These are phyloP conservation scores for Megamerina dolium DNA, from an alignment of 2,888 invertebrate genomes.

Conservation along the genomic window DNA sequence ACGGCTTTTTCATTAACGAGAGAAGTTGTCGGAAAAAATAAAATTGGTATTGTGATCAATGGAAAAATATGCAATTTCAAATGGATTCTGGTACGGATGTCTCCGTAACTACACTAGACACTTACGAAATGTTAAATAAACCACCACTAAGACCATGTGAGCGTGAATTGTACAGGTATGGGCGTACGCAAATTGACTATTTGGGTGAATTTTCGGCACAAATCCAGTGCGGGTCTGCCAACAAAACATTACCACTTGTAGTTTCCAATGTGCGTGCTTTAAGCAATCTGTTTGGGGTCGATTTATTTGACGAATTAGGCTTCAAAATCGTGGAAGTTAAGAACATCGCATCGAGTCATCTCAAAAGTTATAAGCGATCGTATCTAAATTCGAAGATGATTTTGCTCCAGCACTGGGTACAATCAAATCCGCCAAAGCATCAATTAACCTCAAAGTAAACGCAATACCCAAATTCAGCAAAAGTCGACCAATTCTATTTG, in stretches of 20 bases:
- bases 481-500: background rate
- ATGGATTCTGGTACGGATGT: conserved; percentile 1
- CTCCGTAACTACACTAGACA: background rate
- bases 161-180: no score
- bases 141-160: background rate
- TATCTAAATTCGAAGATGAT: background rate
- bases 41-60: no score
- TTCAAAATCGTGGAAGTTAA: background rate
- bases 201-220: background rate
- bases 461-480: background rate
- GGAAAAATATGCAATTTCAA: no score
- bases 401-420: background rate
- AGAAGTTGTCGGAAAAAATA: no score
- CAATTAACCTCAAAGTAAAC: background rate
- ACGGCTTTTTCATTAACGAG: no score
- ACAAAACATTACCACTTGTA: background rate
- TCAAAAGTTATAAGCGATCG: background rate
- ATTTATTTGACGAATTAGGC: background rate
- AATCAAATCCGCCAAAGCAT: background rate
- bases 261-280: background rate
- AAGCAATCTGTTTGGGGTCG: background rate
- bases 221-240: background rate
- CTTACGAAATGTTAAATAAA: conserved; percentile 1
- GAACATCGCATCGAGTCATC: background rate
- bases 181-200: background rate